Percentiles rank a stretch among this genome's conserved stretches.
Evolutionary conservation across 2,113 vertebrate species (phyloP).

Genomic region (Syngnathus scovelli): DNA sequence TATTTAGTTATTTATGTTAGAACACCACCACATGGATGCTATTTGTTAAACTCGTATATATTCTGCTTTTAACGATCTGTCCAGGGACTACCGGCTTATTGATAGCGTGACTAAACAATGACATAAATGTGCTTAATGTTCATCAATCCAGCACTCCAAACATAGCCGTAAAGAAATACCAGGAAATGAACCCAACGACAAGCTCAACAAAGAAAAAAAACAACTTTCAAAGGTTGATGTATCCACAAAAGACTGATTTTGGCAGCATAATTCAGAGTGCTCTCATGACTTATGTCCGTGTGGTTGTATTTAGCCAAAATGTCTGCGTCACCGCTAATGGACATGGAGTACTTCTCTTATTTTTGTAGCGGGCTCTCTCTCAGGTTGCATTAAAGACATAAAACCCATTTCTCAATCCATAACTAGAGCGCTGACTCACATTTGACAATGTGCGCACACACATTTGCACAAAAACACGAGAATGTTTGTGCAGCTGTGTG

Average conservation of each 20-base stretch:
- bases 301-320: slow-evolving; percentile 47
- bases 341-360: slow-evolving; percentile 70
- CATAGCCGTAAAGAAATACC: neutral
- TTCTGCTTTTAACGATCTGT: neutral
- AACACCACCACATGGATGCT: too few species aligned
- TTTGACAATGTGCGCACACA: neutral
- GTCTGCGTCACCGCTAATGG: slow-evolving; percentile 69
- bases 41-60: neutral
- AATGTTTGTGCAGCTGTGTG: slow-evolving; percentile 61
- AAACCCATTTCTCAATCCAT: slow-evolving; percentile 56
- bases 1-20: too few species aligned
- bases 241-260: slow-evolving; percentile 29
- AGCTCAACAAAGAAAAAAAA: slow-evolving; percentile 46
- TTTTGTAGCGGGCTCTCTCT: slow-evolving; percentile 33
- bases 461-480: slow-evolving; percentile 8
- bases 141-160: slow-evolving; percentile 18
- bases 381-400: slow-evolving; percentile 60
- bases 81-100: neutral
- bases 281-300: slow-evolving; percentile 22
- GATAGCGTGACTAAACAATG: too few species aligned
- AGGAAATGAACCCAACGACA: slow-evolving; percentile 45
- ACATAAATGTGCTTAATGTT: slow-evolving; percentile 1
- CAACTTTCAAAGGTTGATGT: slow-evolving; percentile 56
- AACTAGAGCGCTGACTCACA: slow-evolving; percentile 31
- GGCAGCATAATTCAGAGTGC: slow-evolving; percentile 30